Conservation (phyloP, 2,113 vertebrate genomes). For the Sprattus sprattus region DNA sequence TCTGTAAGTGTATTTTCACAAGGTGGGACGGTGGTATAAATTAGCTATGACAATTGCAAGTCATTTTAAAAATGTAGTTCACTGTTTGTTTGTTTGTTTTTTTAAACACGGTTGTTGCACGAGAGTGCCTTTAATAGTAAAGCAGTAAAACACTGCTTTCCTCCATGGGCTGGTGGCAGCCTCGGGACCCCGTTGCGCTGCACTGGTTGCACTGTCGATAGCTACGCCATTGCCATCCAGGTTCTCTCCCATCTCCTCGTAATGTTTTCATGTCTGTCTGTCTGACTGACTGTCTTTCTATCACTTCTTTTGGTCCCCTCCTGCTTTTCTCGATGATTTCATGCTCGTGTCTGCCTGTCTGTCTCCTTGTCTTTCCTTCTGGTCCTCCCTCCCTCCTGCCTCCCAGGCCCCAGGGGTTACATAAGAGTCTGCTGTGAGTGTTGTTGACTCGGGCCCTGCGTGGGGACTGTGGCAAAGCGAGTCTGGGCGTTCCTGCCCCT, state of each 20-base stretch:
- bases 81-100: too few species aligned
- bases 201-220: too few species aligned
- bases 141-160: too few species aligned
- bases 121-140: too few species aligned
- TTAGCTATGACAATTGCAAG: too few species aligned
- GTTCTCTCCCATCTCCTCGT: not conserved
- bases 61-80: too few species aligned
- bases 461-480: slow-evolving; percentile 52
- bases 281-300: not conserved
- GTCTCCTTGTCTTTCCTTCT: not conserved
- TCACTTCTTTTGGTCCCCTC: not conserved
- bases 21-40: too few species aligned
- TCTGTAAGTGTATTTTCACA: too few species aligned
- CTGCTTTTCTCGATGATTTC: not conserved
- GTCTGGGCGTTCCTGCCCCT: slow-evolving; percentile 51
- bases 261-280: not conserved
- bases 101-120: too few species aligned
- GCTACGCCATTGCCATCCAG: not conserved
- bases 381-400: not conserved
- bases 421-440: slow-evolving; percentile 55
- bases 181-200: too few species aligned
- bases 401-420: slow-evolving; percentile 47
- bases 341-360: not conserved
- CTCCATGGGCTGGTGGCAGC: too few species aligned
- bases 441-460: slow-evolving; percentile 52